Base-by-base conservation (phyloP, 1,140 invertebrate genomes). In the Pseudomyrmex gracilis region DNA sequence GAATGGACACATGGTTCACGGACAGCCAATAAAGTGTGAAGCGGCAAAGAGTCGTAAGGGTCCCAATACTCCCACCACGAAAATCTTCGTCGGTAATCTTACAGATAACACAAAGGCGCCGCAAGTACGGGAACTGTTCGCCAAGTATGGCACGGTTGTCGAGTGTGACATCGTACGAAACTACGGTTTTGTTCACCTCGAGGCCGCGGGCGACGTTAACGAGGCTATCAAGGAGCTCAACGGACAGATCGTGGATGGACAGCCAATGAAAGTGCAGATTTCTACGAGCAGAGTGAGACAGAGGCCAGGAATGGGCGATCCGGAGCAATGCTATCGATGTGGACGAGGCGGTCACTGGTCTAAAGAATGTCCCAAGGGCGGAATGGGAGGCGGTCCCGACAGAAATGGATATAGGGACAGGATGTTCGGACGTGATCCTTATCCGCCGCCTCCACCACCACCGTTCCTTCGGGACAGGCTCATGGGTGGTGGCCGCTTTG, bases 291-390 rank as follows among this genome's bases (percentile, higher is more conserved):
- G 97, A 92, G 98, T 98, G 9, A 95, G 98, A 86, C 98, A 98
- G 92, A 97, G 97, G 92, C 98, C 98, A 87, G 98, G 98, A 86
- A 99, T 99, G 98, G 98, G 98, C 89, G 98, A 98, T 94, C 97
- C 98, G 92, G 98, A 98, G 92, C 97, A 98, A 93, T 99, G 98
- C 95, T 99, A 98, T 95, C 96, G 98, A 94, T 99, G 98, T 95
- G 98, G 98, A 77, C 96, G 97, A 93, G 97, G 97, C 90, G 98
- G 98, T 85, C 98, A 99, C 95, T 99, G 98, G 98, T 98, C 97
- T 87, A 98, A 98, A 95, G 97, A 98, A 94, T 98, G 98, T 94
- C 97, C 97, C 80, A 96, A 96, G 91, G 93, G 93, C 43, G 96
- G 96, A 83, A 95, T 96, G 93, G 96, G 96, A 84, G 96, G 96